phyloP scores from a whole-genome alignment of 2,888 invertebrate species.

The Sinodicranocentrus sp. region DNA sequence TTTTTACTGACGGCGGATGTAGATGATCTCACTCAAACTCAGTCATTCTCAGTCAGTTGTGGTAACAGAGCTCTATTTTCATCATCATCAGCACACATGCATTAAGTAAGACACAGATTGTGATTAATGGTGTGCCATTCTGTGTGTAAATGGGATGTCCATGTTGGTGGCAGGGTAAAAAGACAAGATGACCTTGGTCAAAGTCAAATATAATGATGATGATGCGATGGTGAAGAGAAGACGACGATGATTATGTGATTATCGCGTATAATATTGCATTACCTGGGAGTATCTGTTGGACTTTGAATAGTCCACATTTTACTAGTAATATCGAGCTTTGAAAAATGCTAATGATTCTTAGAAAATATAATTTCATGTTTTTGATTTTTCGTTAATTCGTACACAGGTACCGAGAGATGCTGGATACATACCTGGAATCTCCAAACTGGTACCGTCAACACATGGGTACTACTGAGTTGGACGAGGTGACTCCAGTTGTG shows the following conservation, averaged over 20 bases:
- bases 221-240: background rate
- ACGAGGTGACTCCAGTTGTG: slow-evolving; percentile 75
- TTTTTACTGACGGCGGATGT: slow-evolving; percentile 46
- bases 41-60: slow-evolving; percentile 1
- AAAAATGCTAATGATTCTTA: background rate
- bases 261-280: background rate
- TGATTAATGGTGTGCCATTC: slow-evolving; percentile 49
- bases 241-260: background rate
- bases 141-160: slow-evolving; percentile 25
- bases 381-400: too few relatives aligned
- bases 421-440: slow-evolving; percentile 74
- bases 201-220: slow-evolving; percentile 44
- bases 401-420: slow-evolving; percentile 76
- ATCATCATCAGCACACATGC: slow-evolving; percentile 12
- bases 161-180: slow-evolving; percentile 7
- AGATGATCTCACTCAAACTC: slow-evolving; percentile 37
- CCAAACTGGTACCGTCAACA: slow-evolving; percentile 75
- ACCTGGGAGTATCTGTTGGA: slow-evolving; percentile 13
- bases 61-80: background rate
- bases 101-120: slow-evolving; percentile 16
- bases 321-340: background rate
- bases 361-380: slow-evolving; percentile 24
- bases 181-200: slow-evolving; percentile 46
- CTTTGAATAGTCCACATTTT: background rate
- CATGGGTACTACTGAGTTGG: slow-evolving; percentile 74